Percentiles rank a stretch among this genome's conserved stretches.
Evolutionary conservation across 2,888 invertebrate species (phyloP).

Genomic region (Lasius fuliginosus): DNA sequence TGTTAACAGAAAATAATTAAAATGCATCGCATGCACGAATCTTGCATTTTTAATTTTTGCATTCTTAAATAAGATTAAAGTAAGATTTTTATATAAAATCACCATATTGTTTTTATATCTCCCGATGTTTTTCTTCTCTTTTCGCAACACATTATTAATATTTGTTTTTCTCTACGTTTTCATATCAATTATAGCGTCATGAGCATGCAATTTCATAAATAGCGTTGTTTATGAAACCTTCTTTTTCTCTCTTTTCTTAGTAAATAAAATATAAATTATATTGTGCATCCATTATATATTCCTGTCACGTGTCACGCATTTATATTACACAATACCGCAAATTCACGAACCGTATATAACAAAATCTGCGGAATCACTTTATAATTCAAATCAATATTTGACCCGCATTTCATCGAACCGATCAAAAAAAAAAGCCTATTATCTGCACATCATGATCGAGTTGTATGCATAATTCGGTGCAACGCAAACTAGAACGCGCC

Average conservation of each 20-base stretch:
- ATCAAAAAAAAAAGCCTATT: not conserved
- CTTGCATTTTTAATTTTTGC: not conserved
- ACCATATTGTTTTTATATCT: not conserved
- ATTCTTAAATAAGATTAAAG: not conserved
- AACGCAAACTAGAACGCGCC: slow-evolving; percentile 4
- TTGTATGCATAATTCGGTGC: not conserved
- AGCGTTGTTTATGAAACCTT: not conserved
- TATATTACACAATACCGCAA: not conserved
- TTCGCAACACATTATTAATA: not conserved
- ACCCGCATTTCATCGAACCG: not conserved
- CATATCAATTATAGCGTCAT: not conserved
- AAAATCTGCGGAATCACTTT: not conserved
- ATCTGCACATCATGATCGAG: not conserved
- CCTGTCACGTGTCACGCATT: not conserved
- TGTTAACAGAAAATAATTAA: not conserved
- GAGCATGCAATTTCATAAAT: not conserved
- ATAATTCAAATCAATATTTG: slow-evolving; percentile 40
- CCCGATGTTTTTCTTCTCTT: not conserved
- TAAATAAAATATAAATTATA: not conserved
- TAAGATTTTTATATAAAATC: not conserved
- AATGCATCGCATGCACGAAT: not conserved
- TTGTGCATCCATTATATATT: not conserved
- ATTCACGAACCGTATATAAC: not conserved
- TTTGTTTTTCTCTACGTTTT: not conserved
- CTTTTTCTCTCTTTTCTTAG: not conserved